Evolutionary conservation across 2,113 vertebrate species (phyloP).

Genomic region (Tapirus terrestris): DNA sequence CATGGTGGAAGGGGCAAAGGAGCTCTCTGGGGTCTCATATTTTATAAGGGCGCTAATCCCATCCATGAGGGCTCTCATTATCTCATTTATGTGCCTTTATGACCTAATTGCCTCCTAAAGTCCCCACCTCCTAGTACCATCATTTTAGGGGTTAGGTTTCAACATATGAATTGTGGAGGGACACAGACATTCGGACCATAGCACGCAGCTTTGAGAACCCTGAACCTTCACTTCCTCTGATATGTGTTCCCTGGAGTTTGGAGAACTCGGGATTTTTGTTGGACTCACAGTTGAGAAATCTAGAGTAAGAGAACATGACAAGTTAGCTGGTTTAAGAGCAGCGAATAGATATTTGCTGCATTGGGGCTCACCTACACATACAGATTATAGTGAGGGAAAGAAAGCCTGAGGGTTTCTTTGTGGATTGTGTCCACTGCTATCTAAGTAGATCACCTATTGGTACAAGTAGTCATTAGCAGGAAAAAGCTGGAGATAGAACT

Average conservation of each 20-base stretch:
- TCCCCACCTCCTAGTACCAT: neutral
- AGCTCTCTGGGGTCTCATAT: neutral
- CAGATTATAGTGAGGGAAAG: neutral
- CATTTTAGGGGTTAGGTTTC: neutral
- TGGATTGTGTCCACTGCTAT: neutral
- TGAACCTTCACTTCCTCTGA: neutral
- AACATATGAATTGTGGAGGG: neutral
- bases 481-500: neutral
- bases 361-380: neutral
- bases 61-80: neutral
- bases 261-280: neutral
- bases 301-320: neutral
- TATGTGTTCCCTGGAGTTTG: neutral
- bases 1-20: neutral
- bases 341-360: rapidly evolving
- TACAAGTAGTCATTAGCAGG: neutral
- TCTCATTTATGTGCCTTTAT: neutral
- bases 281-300: neutral
- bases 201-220: neutral
- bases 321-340: neutral
- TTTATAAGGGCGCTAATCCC: neutral
- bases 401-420: neutral
- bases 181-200: neutral
- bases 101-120: neutral
- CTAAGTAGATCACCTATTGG: neutral